A percentile compares a stretch with the other conserved stretches of the same genome.
These are phyloP conservation scores for Aphelocoma californica DNA, from an alignment of 2,797 vertebrate species.

Conservation along the genomic window DNA sequence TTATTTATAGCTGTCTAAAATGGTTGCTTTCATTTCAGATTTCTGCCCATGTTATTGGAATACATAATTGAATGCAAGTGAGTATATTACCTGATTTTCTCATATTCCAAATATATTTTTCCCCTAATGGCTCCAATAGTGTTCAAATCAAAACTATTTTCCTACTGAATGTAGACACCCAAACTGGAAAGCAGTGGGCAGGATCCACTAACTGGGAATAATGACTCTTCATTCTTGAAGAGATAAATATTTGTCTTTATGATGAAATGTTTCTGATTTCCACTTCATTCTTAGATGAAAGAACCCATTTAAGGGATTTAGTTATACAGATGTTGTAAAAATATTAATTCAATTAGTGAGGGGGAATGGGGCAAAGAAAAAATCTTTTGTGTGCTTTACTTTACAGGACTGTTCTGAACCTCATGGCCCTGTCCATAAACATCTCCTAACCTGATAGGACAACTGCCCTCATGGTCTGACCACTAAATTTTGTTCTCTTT, in stretches of 20 bases:
- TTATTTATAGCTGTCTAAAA: conserved; percentile 17
- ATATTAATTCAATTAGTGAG: neutral
- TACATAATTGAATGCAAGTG: neutral
- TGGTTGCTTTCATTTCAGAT: neutral
- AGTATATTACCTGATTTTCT: neutral
- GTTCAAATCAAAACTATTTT: neutral
- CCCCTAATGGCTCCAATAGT: neutral
- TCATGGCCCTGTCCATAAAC: neutral
- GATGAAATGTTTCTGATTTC: neutral
- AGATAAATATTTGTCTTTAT: neutral
- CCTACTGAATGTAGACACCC: neutral
- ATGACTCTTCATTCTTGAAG: neutral
- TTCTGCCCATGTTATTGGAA: neutral
- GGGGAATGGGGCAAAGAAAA: fast-evolving
- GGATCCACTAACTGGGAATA: neutral
- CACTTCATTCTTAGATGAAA: neutral
- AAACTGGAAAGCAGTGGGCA: neutral
- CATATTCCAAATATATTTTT: neutral
- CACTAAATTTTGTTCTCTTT: neutral
- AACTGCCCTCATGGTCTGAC: neutral
- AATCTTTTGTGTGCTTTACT: neutral
- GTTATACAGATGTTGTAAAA: neutral
- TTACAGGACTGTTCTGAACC: neutral
- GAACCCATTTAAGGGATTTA: neutral
- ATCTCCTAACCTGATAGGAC: neutral